Evolutionary conservation across 2,113 vertebrate genomes (phyloP).

Genomic region (Sinocyclocheilus grahami): DNA sequence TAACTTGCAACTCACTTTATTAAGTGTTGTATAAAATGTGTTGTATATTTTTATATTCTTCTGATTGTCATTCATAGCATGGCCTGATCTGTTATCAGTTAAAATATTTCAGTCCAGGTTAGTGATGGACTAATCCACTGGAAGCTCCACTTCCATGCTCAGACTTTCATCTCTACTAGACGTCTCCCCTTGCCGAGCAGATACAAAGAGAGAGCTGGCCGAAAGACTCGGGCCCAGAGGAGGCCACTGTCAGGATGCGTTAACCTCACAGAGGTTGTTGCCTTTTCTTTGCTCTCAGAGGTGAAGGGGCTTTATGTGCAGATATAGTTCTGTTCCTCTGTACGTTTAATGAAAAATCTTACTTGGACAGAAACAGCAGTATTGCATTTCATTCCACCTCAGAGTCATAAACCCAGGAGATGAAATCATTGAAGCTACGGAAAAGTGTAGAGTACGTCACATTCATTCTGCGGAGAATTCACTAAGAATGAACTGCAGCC

Average conservation of each 20-base stretch:
- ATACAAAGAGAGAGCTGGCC: conserved; percentile 43
- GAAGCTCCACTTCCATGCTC: conserved; percentile 12
- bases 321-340: conserved; percentile 38
- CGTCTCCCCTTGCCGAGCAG: conserved; percentile 36
- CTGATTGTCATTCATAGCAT: neutral
- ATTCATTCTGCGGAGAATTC: neutral
- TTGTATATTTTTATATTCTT: neutral
- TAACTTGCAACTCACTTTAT: no score
- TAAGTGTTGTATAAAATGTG: neutral
- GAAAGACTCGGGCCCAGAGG: conserved; percentile 48
- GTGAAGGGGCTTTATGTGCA: conserved; percentile 29
- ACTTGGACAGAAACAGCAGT: neutral
- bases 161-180: conserved; percentile 60
- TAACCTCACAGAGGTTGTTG: conserved; percentile 49
- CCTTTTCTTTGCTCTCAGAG: conserved; percentile 43
- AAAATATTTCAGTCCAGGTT: neutral
- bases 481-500: neutral
- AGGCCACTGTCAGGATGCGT: conserved; percentile 53
- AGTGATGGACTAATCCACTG: conserved; percentile 31
- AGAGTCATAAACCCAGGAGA: neutral
- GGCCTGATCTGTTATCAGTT: neutral
- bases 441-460: neutral
- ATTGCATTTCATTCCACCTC: neutral
- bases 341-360: conserved; percentile 21
- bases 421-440: neutral